Evolutionary conservation across 2,888 invertebrate species (phyloP), one percentile per base, ranked within the genome.

Genomic region (Rhodophaea formosa): DNA sequence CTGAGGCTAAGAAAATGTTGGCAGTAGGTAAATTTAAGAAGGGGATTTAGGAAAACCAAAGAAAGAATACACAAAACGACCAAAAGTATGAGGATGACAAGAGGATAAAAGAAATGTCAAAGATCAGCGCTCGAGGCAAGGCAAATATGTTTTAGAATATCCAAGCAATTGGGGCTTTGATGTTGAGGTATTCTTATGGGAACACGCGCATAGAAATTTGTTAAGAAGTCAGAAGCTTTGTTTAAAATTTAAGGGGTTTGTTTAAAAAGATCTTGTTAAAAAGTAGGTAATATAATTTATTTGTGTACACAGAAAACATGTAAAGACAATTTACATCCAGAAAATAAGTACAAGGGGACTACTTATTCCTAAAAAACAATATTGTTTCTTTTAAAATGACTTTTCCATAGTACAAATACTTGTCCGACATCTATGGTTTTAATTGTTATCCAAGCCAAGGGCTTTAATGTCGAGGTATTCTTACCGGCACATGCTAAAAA

Each of bases 161-260:
- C 32, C 15, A 51, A 30, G n/a, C 39, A 39, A n/a, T 39, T 39
- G 10, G 32, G 10, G 8, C 8, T 53, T 53, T 39, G 42, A 42
- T 23, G n/a, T 17, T 8, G 14, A 32, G 14, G 14, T 15, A 53
- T 53, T 43, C 53, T 53, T 39, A 29, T 14, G 49, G 14, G 49
- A 29, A 12, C 39, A 39, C 3, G n/a, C 39, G 7, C 10, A 60
- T 64, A 62, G 61, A 56, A 59, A 59, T 61, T n/a, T n/a, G n/a
- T n/a, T n/a, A n/a, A n/a, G n/a, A n/a, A 35, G 35, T 35, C 29
- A 30, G 30, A 45, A 3, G 15, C 68, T 67, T 71, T 74, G 72
- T 70, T 79, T 74, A 78, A 81, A 77, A 74, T 78, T 75, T 73
- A 75, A 78, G 77, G 23, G 5, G 23, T 23, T 23, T 23, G 23